phyloP scores from a whole-genome alignment of 2,797 vertebrate genomes.

The Strix occidentalis region DNA sequence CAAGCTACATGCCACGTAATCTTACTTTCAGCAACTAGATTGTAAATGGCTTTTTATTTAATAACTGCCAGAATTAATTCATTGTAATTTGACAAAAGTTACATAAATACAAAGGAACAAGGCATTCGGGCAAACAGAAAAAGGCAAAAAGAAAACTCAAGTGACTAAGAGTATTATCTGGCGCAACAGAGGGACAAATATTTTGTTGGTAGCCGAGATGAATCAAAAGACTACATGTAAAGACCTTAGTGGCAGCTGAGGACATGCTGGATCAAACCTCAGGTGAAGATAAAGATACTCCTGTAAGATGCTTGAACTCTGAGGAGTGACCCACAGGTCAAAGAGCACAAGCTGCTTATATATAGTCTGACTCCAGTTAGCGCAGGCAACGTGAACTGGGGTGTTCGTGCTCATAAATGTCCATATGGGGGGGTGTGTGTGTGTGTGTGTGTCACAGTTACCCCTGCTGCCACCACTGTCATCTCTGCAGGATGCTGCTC shows the following conservation, averaged over 20 bases:
- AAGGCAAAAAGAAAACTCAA: neutral
- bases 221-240: neutral
- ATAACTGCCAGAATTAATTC: neutral
- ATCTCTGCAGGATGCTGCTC: neutral
- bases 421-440: too few relatives aligned
- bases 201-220: neutral
- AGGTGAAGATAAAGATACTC: neutral
- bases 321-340: neutral
- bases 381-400: neutral
- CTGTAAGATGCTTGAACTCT: neutral
- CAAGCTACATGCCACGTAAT: neutral
- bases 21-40: neutral
- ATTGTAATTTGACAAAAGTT: slow-evolving; percentile 1
- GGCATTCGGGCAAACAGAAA: neutral
- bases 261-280: neutral
- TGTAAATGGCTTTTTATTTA: neutral
- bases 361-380: neutral
- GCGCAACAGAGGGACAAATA: neutral
- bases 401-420: neutral
- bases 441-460: too few relatives aligned
- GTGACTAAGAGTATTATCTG: neutral
- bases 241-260: neutral
- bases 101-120: neutral
- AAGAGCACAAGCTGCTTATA: neutral
- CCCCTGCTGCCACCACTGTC: rapidly evolving